Percentiles rank a stretch among this genome's conserved stretches.
These are phyloP conservation scores for Ariolimax columbianus DNA, from an alignment of 2,888 invertebrate genomes.

Conservation along the genomic window DNA sequence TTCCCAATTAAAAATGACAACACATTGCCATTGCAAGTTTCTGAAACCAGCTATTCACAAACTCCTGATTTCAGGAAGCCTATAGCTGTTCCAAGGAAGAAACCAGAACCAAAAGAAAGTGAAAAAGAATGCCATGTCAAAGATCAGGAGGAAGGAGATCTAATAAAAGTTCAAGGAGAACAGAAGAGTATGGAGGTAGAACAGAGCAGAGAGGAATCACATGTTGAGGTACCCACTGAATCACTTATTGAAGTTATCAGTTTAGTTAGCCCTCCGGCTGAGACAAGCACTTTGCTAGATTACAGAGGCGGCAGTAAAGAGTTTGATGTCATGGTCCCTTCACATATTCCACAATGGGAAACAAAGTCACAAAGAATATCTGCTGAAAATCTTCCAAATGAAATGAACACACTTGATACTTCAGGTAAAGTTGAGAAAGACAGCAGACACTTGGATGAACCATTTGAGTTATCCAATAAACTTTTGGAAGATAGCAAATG, in stretches of 20 bases:
- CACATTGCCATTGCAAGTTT: not conserved
- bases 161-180: not conserved
- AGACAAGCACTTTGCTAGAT: not conserved
- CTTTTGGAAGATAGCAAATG: not conserved
- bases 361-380: not conserved
- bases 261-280: not conserved
- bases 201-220: not conserved
- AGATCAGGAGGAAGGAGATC: not conserved
- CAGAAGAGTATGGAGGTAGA: not conserved
- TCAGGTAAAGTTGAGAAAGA: not conserved
- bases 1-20: conserved; percentile 10
- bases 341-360: not conserved
- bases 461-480: not conserved
- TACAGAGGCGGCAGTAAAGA: not conserved
- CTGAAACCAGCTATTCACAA: not conserved
- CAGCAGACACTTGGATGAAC: not conserved
- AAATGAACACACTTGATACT: not conserved
- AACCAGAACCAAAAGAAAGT: not conserved
- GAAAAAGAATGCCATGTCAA: not conserved
- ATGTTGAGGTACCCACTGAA: not conserved
- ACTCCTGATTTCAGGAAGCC: conserved; percentile 6
- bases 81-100: conserved; percentile 19
- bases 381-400: not conserved
- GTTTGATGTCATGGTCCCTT: not conserved
- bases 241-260: not conserved